phyloP scores from a whole-genome alignment of 2,888 invertebrate genomes.

The Himalopsyche kuldschensis region DNA sequence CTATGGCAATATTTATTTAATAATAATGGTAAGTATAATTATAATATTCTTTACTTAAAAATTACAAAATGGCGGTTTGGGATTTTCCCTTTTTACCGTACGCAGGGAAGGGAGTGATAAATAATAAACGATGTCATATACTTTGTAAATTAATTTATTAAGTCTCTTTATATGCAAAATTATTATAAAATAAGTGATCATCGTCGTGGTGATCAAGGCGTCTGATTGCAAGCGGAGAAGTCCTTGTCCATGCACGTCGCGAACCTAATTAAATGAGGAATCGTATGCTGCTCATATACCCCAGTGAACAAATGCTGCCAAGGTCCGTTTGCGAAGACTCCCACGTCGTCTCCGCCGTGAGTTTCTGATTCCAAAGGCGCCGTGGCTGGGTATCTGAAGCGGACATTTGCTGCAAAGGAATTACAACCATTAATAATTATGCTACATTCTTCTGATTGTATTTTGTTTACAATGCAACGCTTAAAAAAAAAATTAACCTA shows the following conservation, averaged over 20 bases:
- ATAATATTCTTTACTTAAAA: too few species aligned
- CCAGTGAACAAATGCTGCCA: conserved; percentile 81
- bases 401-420: conserved; percentile 8
- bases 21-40: too few species aligned
- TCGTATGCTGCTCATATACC: conserved; percentile 74
- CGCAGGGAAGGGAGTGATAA: too few species aligned
- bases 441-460: not conserved
- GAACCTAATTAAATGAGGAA: conserved; percentile 75
- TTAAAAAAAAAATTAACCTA: too few species aligned
- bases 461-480: too few species aligned
- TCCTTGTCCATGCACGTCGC: conserved; percentile 68
- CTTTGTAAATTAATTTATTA: too few species aligned
- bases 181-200: not conserved
- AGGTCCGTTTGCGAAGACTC: conserved; percentile 72
- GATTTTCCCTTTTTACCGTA: too few species aligned
- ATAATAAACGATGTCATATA: too few species aligned
- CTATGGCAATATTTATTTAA: too few species aligned
- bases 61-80: too few species aligned
- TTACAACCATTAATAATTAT: not conserved
- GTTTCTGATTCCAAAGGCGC: conserved; percentile 68
- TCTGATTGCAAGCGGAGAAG: conserved; percentile 37
- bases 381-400: conserved; percentile 61
- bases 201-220: not conserved
- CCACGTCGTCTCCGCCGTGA: conserved; percentile 79
- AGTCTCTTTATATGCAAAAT: not conserved